These are phyloP conservation scores for Pherbina coryleti DNA, from an alignment of 2,888 invertebrate species.

Conservation along the genomic window DNA sequence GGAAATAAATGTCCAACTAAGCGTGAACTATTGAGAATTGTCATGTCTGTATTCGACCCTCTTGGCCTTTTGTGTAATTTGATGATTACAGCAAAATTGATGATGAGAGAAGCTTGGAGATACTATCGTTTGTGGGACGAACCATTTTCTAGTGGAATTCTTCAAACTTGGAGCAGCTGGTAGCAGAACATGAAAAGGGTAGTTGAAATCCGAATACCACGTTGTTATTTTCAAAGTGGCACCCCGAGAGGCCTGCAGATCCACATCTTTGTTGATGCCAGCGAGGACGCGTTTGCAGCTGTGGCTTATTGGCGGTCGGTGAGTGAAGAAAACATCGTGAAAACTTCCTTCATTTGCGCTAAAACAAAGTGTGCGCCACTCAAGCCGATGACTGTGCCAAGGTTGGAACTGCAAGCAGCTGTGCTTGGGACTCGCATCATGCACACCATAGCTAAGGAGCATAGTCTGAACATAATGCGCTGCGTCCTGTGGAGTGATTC, in stretches of 20 bases:
- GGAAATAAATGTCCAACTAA: conserved; percentile 20
- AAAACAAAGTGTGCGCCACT: no score
- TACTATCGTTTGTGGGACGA: conserved; percentile 37
- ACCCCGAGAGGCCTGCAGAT: neutral
- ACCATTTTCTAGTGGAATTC: conserved; percentile 7
- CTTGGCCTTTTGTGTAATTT: conserved; percentile 30
- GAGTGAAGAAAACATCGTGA: conserved; percentile 24
- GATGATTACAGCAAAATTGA: conserved; percentile 26
- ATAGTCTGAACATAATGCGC: neutral
- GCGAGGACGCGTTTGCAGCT: conserved; percentile 45
- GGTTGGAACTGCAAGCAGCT: conserved; percentile 40
- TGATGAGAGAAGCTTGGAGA: conserved; percentile 38
- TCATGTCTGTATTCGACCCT: conserved; percentile 40
- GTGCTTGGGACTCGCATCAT: no score
- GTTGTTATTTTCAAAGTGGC: no score
- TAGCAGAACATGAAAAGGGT: no score
- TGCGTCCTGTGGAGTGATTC: conserved; percentile 17
- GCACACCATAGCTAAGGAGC: no score
- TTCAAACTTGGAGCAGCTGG: no score
- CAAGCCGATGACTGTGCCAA: conserved; percentile 40
- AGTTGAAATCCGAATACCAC: no score
- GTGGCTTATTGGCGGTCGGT: conserved; percentile 44
- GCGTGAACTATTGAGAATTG: conserved; percentile 24
- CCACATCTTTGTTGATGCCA: no score
- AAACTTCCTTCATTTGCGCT: no score